Evolutionary conservation across 2,797 vertebrate species (phyloP).

Genomic region (Eulemur rubriventer): DNA sequence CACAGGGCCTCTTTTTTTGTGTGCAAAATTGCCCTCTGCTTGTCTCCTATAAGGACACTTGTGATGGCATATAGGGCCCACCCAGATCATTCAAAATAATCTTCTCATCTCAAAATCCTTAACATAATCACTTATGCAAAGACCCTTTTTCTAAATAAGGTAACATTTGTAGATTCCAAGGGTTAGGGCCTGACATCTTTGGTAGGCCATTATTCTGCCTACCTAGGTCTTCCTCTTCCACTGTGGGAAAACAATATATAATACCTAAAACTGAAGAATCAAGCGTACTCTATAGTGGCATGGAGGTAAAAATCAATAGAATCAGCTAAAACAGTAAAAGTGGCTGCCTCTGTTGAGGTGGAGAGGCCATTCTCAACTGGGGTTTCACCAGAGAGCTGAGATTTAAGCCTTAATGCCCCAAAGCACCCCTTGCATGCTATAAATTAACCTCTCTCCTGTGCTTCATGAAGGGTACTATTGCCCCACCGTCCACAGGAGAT

Average conservation of each 20-base stretch:
- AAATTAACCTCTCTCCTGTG: neutral
- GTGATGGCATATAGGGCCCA: neutral
- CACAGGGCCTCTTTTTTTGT: neutral
- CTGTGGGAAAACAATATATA: neutral
- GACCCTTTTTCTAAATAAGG: neutral
- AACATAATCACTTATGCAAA: neutral
- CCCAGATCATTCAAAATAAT: neutral
- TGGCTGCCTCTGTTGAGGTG: neutral
- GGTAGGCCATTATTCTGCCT: neutral
- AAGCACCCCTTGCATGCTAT: neutral
- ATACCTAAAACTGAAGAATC: neutral
- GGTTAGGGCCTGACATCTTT: neutral
- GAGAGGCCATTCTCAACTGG: neutral
- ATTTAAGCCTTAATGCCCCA: neutral
- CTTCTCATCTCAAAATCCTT: neutral
- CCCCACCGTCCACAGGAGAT: neutral
- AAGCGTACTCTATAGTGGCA: neutral
- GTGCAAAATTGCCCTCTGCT: neutral
- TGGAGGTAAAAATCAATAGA: neutral
- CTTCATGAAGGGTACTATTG: neutral
- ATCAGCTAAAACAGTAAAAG: neutral
- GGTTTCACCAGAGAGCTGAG: neutral
- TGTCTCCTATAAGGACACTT: neutral
- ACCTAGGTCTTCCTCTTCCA: neutral
- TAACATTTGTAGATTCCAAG: neutral